Conservation (phyloP, 2,888 invertebrate genomes). For the Xylophagus ater region DNA sequence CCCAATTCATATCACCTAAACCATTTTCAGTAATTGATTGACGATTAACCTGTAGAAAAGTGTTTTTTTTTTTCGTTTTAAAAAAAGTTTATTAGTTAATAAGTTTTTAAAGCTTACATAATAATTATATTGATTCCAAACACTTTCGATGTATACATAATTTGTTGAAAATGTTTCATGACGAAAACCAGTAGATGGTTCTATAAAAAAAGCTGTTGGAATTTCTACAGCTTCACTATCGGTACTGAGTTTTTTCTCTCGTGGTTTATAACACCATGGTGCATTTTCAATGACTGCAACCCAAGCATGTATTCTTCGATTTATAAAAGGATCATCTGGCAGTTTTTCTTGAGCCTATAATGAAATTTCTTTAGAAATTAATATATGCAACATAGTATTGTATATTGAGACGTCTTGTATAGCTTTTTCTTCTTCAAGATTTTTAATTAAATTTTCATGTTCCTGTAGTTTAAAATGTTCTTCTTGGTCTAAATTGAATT, state of each 20-base stretch:
- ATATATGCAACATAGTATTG: no score
- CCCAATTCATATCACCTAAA: slow-evolving; percentile 48
- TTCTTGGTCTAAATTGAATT: slow-evolving; percentile 44
- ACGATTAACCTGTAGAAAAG: slow-evolving; percentile 44
- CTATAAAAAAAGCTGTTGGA: slow-evolving; percentile 59
- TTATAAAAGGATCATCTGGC: slow-evolving; percentile 52
- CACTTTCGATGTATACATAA: slow-evolving; percentile 68
- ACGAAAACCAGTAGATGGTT: slow-evolving; percentile 65
- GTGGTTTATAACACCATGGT: slow-evolving; percentile 30
- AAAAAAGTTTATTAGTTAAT: background rate
- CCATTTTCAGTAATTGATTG: slow-evolving; percentile 44
- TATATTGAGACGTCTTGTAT: slow-evolving; percentile 32
- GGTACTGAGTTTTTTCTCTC: slow-evolving; percentile 23
- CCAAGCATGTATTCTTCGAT: slow-evolving; percentile 74
- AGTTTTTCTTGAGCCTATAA: slow-evolving; percentile 52
- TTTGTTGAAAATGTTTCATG: slow-evolving; percentile 46
- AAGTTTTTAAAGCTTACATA: slow-evolving; percentile 43
- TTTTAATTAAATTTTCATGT: slow-evolving; percentile 26
- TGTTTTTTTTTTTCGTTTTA: background rate
- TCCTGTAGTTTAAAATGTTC: slow-evolving; percentile 22
- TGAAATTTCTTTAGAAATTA: no score
- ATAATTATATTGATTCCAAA: slow-evolving; percentile 82
- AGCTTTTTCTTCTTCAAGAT: slow-evolving; percentile 29
- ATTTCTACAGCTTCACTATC: slow-evolving; percentile 30
- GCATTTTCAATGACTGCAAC: slow-evolving; percentile 50